phyloP scores from a whole-genome alignment of 2,797 vertebrate genomes.

The Chiroxiphia lanceolata region DNA sequence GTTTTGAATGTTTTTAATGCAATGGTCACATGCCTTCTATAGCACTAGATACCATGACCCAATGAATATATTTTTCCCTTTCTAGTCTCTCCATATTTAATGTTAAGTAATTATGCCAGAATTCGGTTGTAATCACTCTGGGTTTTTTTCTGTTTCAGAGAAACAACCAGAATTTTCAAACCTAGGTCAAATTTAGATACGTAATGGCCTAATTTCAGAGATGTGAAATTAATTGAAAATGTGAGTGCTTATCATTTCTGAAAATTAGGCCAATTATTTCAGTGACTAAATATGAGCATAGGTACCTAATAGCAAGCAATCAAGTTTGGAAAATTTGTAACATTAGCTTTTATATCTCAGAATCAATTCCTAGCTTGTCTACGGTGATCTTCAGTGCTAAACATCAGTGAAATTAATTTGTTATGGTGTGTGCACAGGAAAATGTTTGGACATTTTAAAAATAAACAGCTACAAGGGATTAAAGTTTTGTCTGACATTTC shows the following conservation, averaged over 20 bases:
- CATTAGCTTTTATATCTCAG: not conserved
- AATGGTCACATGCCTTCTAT: not conserved
- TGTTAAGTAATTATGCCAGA: not conserved
- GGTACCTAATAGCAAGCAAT: constrained; percentile 32
- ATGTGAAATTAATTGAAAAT: constrained; percentile 61
- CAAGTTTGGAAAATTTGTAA: constrained; percentile 3
- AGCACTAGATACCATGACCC: not conserved
- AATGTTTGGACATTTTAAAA: constrained; percentile 72
- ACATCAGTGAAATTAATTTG: constrained; percentile 48
- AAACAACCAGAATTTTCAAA: constrained; percentile 16
- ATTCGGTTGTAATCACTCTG: not conserved
- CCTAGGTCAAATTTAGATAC: constrained; percentile 35
- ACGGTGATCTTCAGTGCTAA: not conserved
- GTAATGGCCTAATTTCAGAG: constrained; percentile 49
- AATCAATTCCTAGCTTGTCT: constrained; percentile 41
- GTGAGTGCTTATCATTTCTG: constrained; percentile 28
- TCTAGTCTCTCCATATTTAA: not conserved
- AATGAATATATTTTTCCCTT: not conserved
- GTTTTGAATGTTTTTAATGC: not conserved
- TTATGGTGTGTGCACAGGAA: constrained; percentile 9
- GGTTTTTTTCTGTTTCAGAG: not conserved
- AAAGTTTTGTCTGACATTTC: not conserved
- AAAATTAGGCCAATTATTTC: constrained; percentile 63
- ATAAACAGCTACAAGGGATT: constrained; percentile 67
- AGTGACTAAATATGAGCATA: constrained; percentile 53